phyloP scores from a whole-genome alignment of 1,140 invertebrate genomes.

The Pseudomyrmex cubaensis region DNA sequence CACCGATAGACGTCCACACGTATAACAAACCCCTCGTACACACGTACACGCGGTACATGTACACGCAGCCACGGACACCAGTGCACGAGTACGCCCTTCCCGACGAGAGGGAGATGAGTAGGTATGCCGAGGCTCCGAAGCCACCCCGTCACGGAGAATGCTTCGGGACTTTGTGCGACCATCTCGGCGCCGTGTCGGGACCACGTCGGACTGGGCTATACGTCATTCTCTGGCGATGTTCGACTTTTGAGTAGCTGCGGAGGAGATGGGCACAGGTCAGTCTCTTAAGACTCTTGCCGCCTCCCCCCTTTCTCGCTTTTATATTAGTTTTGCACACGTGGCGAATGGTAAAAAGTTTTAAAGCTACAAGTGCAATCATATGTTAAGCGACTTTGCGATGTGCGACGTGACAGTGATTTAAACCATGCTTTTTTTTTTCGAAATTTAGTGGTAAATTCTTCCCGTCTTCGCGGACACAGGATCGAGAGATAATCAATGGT shows the following conservation, averaged over 20 bases:
- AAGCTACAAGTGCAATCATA: constrained; percentile 14
- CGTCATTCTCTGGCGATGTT: constrained; percentile 75
- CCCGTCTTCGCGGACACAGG: too few relatives aligned
- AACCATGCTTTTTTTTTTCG: neutral
- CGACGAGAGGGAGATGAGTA: constrained; percentile 61
- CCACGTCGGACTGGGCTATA: constrained; percentile 57
- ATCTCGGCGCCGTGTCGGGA: constrained; percentile 69
- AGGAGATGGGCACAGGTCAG: constrained; percentile 82
- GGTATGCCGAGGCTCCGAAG: constrained; percentile 72
- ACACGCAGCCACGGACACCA: constrained; percentile 36
- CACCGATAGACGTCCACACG: constrained; percentile 18
- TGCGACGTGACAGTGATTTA: constrained; percentile 14
- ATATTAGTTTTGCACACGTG: constrained; percentile 21
- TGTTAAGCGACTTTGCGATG: neutral
- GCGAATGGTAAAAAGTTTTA: constrained; percentile 26
- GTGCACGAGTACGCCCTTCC: constrained; percentile 66
- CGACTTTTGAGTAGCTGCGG: constrained; percentile 77
- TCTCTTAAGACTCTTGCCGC: constrained; percentile 65
- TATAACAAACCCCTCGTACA: neutral
- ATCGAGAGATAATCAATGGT: constrained; percentile 1
- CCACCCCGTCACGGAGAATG: constrained; percentile 74
- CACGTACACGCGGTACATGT: constrained; percentile 8
- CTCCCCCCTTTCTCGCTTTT: constrained; percentile 39
- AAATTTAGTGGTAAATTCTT: neutral
- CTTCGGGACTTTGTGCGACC: constrained; percentile 74